A percentile compares a stretch with the other conserved stretches of the same genome.
Conservation (phyloP, 35 echinoderm and acorn worm genomes). For the Lytechinus variegatus region DNA sequence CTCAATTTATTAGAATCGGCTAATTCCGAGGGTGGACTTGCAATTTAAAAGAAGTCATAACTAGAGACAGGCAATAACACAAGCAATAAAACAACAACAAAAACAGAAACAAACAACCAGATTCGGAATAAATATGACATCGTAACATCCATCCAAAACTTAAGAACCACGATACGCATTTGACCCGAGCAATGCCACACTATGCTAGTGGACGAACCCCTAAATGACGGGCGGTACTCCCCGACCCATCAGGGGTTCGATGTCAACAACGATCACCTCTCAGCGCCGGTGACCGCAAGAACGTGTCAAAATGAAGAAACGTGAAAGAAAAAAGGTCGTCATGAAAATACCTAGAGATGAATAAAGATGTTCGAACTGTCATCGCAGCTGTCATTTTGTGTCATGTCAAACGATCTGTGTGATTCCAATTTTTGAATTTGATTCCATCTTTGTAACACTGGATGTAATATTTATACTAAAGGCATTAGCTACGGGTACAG, state of each 20-base stretch:
- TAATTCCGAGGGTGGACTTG: too few relatives aligned
- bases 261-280: conserved; percentile 1
- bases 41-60: too few relatives aligned
- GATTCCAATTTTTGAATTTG: neutral
- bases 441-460: neutral
- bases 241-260: neutral
- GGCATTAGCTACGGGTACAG: too few relatives aligned
- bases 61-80: too few relatives aligned
- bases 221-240: conserved; percentile 8
- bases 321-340: neutral
- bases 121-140: neutral
- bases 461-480: neutral
- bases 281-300: neutral
- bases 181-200: neutral
- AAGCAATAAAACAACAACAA: neutral
- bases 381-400: neutral
- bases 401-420: neutral
- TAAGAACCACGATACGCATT: neutral
- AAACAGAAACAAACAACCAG: neutral
- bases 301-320: neutral
- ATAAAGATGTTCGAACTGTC: conserved; percentile 12
- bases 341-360: neutral
- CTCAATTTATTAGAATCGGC: too few relatives aligned
- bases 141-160: neutral
- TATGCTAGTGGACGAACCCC: neutral